Percentiles rank a stretch among this genome's conserved stretches.
These are phyloP conservation scores for Dinoponera quadriceps DNA, from an alignment of 1,140 invertebrate species.

Conservation along the genomic window DNA sequence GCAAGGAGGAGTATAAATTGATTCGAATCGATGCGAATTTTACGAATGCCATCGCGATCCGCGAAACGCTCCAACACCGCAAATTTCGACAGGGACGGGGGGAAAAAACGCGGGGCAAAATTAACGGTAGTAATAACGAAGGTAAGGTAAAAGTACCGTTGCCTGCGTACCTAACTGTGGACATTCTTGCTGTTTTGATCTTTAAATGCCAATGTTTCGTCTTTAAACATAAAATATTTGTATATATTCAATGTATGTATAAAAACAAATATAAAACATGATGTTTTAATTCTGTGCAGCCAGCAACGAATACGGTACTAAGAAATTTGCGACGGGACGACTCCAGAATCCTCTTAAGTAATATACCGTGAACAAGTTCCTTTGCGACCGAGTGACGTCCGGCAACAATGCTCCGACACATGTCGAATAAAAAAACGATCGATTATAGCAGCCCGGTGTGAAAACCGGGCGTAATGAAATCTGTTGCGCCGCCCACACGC, in stretches of 20 bases:
- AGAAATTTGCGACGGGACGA: too few species aligned
- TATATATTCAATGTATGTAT: too few species aligned
- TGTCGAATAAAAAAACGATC: not conserved
- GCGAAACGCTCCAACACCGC: not conserved
- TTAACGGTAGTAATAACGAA: not conserved
- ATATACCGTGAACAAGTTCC: too few species aligned
- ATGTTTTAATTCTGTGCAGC: too few species aligned
- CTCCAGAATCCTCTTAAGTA: too few species aligned
- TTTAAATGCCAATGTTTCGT: too few species aligned
- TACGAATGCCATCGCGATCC: conserved; percentile 1
- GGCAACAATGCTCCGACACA: not conserved
- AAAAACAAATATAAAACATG: too few species aligned
- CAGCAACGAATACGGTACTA: too few species aligned
- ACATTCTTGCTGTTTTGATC: too few species aligned
- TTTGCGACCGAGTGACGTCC: too few species aligned
- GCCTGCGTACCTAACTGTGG: too few species aligned
- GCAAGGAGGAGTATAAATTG: conserved; percentile 27
- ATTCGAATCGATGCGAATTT: conserved; percentile 24
- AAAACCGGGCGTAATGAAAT: conserved; percentile 27
- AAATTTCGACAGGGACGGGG: not conserved
- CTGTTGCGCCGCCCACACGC: not conserved
- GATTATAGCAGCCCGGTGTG: not conserved
- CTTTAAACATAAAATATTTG: too few species aligned
- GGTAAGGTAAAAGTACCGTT: not conserved
- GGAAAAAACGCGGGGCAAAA: not conserved